Conservation (phyloP, 2,113 vertebrate species). For the Athene cunicularia region DNA sequence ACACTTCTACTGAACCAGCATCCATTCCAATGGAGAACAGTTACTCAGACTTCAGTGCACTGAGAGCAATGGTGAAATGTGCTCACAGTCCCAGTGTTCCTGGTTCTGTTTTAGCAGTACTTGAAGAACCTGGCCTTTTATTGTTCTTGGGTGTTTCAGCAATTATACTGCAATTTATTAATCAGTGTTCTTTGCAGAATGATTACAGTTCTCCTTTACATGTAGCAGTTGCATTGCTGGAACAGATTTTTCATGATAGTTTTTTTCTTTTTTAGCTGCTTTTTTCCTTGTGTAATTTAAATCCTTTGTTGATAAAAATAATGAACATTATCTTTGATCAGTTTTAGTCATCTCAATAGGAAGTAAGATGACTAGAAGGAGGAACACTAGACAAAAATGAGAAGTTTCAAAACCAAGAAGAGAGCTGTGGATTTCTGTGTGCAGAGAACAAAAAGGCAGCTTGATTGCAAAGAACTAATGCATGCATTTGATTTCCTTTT, state of each 20-base stretch:
- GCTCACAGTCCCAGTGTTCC: not conserved
- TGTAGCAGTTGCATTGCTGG: not conserved
- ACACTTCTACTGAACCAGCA: not conserved
- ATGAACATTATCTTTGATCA: not conserved
- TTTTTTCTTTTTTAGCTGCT: not conserved
- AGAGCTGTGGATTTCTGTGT: not conserved
- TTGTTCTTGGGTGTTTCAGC: not conserved
- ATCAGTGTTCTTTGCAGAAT: not conserved
- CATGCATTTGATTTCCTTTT: not conserved
- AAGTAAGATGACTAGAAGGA: not conserved
- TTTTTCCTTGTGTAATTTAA: not conserved
- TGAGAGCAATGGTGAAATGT: not conserved
- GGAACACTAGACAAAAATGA: not conserved
- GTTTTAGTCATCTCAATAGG: not conserved
- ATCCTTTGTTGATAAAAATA: not conserved
- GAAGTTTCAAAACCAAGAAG: not conserved
- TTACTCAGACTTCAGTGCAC: fast-evolving
- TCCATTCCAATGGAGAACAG: not conserved
- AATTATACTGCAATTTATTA: not conserved
- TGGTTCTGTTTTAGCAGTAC: not conserved
- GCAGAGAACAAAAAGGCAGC: not conserved
- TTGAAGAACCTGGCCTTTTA: not conserved
- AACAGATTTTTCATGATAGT: not conserved
- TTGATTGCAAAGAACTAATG: not conserved
- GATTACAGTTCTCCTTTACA: not conserved